Base-by-base conservation (phyloP, 2,888 invertebrate species). In the Belgica antarctica region DNA sequence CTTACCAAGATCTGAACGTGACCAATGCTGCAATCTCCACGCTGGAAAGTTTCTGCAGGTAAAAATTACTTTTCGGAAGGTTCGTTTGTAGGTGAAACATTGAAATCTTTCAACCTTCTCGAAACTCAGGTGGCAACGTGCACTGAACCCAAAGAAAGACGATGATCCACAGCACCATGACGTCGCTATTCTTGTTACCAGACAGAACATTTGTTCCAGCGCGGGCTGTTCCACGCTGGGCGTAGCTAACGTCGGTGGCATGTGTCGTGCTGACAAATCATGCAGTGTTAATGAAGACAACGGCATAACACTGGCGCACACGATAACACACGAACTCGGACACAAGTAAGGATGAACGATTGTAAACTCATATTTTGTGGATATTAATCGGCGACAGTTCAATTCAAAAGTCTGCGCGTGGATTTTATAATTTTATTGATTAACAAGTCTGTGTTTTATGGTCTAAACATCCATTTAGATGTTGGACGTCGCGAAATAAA, bases 211-310 rank as follows among this genome's bases (percentile, higher is more conserved):
- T 74, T 89, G 89, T 78, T 85, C 86, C 71, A 83, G 78, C 73
- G 78, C 78, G 72, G 79, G 80, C 73, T 80, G 80, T 75, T 77
- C 78, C 25, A 68, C 68, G n/a, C 34, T 68, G n/a, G 68, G 94
- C 27, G 86, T 95, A 75, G 94, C 94, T 31, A 92, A 92, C 81
- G 90, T 94, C 73, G 90, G 90, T 0, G 92, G 93, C 65, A 91
- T 94, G 87, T 94, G 94, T 80, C 89, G 90, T 77, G 87, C 89
- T 3, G 86, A 88, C 75, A 85, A 89, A 73, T 92, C 92, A 76
- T 94, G 94, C 78, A 92, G 90, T 76, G 90, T 95, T 76, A 94
- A 92, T 78, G 93, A 94, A 80, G 94, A 94, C 82, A 90, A 89
- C 77, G 94, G 94, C 73, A 89, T 94, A 73, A 88, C 90, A 77